These are phyloP conservation scores for Scarus forsteni DNA, from an alignment of 2,797 vertebrate genomes.

Conservation along the genomic window DNA sequence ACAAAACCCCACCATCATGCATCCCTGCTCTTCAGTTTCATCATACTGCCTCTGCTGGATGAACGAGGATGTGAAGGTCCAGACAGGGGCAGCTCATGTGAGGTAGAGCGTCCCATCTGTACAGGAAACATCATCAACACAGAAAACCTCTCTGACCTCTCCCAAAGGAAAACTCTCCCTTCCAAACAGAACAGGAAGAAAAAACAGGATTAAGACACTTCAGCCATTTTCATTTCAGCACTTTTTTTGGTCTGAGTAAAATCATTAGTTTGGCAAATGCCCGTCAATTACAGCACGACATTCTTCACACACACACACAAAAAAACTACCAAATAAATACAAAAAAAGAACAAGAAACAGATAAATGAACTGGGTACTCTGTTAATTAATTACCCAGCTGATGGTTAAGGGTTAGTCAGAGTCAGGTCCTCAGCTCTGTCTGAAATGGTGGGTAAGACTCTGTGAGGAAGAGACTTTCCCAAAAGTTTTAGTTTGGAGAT, in stretches of 20 bases:
- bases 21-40: too few relatives aligned
- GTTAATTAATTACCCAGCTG: slow-evolving; percentile 35
- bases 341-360: slow-evolving; percentile 53
- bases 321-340: slow-evolving; percentile 67
- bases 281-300: slow-evolving; percentile 43
- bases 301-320: slow-evolving; percentile 26
- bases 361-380: slow-evolving; percentile 19
- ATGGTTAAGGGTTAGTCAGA: slow-evolving; percentile 32
- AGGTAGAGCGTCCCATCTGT: slow-evolving; percentile 66
- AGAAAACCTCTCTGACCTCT: not conserved
- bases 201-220: slow-evolving; percentile 22
- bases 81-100: slow-evolving; percentile 43
- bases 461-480: not conserved
- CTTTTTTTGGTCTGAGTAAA: slow-evolving; percentile 55
- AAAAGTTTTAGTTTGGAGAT: too few relatives aligned
- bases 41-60: slow-evolving; percentile 12
- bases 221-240: slow-evolving; percentile 34
- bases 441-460: slow-evolving; percentile 15
- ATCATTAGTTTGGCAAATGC: slow-evolving; percentile 39
- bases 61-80: not conserved
- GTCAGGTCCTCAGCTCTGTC: slow-evolving; percentile 11
- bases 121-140: slow-evolving; percentile 12
- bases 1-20: too few relatives aligned
- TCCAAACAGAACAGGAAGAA: slow-evolving; percentile 22
- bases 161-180: not conserved